Evolutionary conservation across 2,113 vertebrate species (phyloP), one percentile per base, ranked within the genome.

Genomic region (Ophthalmolycus amberensis): DNA sequence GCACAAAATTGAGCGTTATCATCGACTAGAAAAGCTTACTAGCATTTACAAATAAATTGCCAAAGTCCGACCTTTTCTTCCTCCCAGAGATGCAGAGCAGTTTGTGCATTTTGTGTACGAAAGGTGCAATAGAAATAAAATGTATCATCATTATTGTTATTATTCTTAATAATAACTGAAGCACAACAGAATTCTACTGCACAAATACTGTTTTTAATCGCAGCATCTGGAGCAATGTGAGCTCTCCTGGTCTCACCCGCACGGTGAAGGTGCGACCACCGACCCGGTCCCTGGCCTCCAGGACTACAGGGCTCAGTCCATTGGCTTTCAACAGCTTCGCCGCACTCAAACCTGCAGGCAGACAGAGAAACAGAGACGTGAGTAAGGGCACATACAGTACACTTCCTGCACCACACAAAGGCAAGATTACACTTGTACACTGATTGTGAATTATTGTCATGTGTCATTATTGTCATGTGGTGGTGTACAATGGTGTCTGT

Each of bases 241-340:
- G 0, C 22, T 25, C n/a, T 68, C 9, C 34, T 20, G 58, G 22
- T 81, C 94, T 96, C 95, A 99, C 98, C 95, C 90, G 95, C 32
- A 94, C 69, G 0, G 98, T 99, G 83, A 95, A 99, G 78, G 97
- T 99, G 82, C 98, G 96, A 79, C 98, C 98, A 71, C 98, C 98
- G 62, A 99, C 97, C 5, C 98, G 96, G 77, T 98, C 93, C 73
- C 96, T 96, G 73, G 98, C 98, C 94, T 99, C 98, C 92, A 99
- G 87, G 71, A 99, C 88, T 1, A 98, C 92, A 15, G 98, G 96
- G 46, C 87, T 96, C 85, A 98, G 91, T 42, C 97, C 98, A n/a
- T 88, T 96, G 22, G 97, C 92, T 85, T 95, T 95, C 75, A 99
- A 87, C 52, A 99, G 91, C 86, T 99, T 99, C 18, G 98, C 97